A percentile compares a stretch with the other conserved stretches of the same genome.
Conservation (phyloP, 2,888 invertebrate genomes). For the Biston betularia region DNA sequence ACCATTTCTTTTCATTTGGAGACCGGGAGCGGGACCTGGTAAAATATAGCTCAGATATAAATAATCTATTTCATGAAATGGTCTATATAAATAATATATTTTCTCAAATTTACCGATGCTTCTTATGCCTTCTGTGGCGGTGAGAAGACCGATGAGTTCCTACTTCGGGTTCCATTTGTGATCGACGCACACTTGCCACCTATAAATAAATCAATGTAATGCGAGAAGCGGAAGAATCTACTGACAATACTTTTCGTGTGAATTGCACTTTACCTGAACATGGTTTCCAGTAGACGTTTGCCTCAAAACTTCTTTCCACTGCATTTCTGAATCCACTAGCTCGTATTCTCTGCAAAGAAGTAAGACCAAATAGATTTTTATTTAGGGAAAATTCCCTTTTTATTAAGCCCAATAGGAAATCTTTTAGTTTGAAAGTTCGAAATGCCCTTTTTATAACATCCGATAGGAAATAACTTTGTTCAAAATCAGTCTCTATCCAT, state of each 20-base stretch:
- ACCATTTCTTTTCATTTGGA: constrained; percentile 90
- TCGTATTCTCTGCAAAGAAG: constrained; percentile 85
- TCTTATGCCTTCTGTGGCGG: constrained; percentile 85
- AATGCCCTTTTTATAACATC: too few relatives aligned
- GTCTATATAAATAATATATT: not conserved
- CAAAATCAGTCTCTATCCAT: too few relatives aligned
- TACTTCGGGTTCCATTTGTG: constrained; percentile 79
- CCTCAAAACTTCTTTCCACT: constrained; percentile 95
- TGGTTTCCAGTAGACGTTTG: constrained; percentile 86
- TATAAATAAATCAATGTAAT: constrained; percentile 60
- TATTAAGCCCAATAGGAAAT: too few relatives aligned
- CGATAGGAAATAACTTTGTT: too few relatives aligned
- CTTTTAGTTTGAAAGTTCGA: too few relatives aligned
- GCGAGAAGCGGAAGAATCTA: not conserved
- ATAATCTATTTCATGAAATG: too few relatives aligned
- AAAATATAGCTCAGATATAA: not conserved
- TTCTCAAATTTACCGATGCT: constrained; percentile 80
- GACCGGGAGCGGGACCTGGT: constrained; percentile 88
- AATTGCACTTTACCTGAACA: constrained; percentile 71
- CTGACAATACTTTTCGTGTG: not conserved
- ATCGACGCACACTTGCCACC: constrained; percentile 90
- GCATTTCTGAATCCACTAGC: constrained; percentile 94
- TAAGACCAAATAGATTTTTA: not conserved
- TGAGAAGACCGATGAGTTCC: constrained; percentile 86
- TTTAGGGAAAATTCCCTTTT: too few relatives aligned